Conservation (phyloP, 2,797 vertebrate genomes). For the Ceyx erithaca region DNA sequence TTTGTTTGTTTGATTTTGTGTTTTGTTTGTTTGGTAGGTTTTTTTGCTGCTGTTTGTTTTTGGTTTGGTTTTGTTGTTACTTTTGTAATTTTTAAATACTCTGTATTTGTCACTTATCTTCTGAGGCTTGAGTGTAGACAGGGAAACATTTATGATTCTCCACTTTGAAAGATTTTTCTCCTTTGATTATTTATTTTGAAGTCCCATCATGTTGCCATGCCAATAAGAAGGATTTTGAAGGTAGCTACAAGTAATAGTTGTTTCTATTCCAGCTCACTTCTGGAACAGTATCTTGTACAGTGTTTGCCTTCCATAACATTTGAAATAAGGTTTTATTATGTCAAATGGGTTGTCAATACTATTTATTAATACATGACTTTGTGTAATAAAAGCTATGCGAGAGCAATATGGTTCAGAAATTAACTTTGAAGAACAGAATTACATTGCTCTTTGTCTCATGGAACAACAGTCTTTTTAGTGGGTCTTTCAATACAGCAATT, state of each 20-base stretch:
- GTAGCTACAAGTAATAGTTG: slow-evolving; percentile 3
- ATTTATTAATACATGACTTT: slow-evolving; percentile 26
- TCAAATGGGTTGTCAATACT: background rate
- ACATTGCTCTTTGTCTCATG: slow-evolving; percentile 10
- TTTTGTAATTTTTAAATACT: background rate
- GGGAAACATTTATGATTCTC: background rate
- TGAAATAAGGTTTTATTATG: slow-evolving; percentile 38
- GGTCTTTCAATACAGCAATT: background rate
- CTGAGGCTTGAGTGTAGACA: background rate
- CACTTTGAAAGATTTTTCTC: background rate
- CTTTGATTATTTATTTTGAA: slow-evolving; percentile 18
- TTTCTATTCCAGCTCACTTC: slow-evolving; percentile 32
- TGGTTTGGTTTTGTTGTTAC: background rate
- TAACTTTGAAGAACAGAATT: slow-evolving; percentile 48
- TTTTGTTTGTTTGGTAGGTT: background rate
- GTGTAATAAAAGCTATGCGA: slow-evolving; percentile 40
- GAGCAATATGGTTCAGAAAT: slow-evolving; percentile 37
- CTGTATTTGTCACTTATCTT: background rate
- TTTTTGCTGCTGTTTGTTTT: background rate
- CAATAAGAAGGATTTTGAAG: slow-evolving; percentile 24
- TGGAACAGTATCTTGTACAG: background rate
- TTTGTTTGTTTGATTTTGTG: background rate
- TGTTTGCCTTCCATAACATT: slow-evolving; percentile 6
- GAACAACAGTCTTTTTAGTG: slow-evolving; percentile 22
- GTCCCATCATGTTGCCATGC: slow-evolving; percentile 22